A percentile compares a stretch with the other conserved stretches of the same genome.
Conservation (phyloP, 64 coral and sea anemone genomes). For the Stichodactyla helianthus region DNA sequence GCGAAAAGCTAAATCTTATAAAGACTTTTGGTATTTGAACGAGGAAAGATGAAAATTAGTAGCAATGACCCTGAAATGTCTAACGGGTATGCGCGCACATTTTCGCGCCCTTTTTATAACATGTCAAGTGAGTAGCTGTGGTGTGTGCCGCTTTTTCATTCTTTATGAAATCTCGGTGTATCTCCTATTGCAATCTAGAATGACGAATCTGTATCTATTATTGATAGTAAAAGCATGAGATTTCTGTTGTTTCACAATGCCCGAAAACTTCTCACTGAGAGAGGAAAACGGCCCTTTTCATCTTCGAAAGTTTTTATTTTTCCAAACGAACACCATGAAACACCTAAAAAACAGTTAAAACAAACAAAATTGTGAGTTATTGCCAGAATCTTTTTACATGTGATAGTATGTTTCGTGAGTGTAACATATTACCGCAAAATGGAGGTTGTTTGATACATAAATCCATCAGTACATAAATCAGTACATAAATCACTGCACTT, state of each 20-base stretch:
- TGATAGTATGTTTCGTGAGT: neutral
- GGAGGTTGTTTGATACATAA: neutral
- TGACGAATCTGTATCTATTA: slow-evolving; percentile 4
- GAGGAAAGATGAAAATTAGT: neutral
- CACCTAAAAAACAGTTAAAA: too few species aligned
- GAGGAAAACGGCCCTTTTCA: neutral
- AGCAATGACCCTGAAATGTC: neutral
- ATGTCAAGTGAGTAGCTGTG: neutral
- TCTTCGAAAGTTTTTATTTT: neutral
- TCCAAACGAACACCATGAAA: neutral
- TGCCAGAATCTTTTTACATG: neutral
- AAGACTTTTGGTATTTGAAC: neutral
- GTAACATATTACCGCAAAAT: neutral
- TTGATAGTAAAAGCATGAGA: neutral
- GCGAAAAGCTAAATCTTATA: neutral
- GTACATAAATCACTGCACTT: neutral
- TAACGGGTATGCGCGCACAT: neutral
- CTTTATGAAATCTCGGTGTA: neutral
- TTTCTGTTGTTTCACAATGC: neutral
- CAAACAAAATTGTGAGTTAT: neutral
- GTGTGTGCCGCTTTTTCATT: neutral
- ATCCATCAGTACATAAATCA: neutral
- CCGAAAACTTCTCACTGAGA: neutral
- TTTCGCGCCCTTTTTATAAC: neutral
- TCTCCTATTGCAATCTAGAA: neutral